Evolutionary conservation across 23 tunicate species (phyloP), one percentile per base, ranked within the genome.

Genomic region (Phallusia fumigata): DNA sequence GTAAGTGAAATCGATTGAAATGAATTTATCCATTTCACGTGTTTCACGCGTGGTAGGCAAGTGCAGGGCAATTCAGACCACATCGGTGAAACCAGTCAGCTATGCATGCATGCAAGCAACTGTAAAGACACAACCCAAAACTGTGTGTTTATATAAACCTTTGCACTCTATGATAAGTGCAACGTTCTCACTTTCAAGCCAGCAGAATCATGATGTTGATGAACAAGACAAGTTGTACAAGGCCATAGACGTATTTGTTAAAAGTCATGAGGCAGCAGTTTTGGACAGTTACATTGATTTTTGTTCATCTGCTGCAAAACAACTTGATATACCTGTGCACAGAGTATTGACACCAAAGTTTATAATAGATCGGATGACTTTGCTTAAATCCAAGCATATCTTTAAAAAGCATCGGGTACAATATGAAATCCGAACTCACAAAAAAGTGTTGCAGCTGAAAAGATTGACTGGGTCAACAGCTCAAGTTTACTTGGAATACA

Each of bases 361-460:
- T 73, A 94, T 94, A 0, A 73, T 77, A 22, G 98, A 94, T 64
- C 64, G 98, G 26, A 44, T 83, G 34, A 94, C 98, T 16, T 64
- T 94, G 34, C 76, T 94, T 22, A 89, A 82, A 79, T 89, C 98
- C 19, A 84, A 73, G 33, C 87, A 85, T 45, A 75, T 89, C 85
- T 81, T 81, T 33, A 89, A 89, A 78, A 89, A 89, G 58, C 98
- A 94, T 40, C 72, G 98, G 26, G 90, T 83, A 3, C 98, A 94
- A 51, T 94, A 94, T 65, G 98, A 94, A 79, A 87, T 75, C 0
- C 76, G 92, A 64, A 94, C 98, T 45, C 89, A 94, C 77, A 78
- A 84, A 44, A 52, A 75, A 80, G 94, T 94, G 32, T n/a, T 94
- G 33, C 98, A 89, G 69, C 49, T 94, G 53, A 82, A 94, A 64